Evolutionary conservation across 2,797 vertebrate genomes (phyloP).

Genomic region (Cossypha polioptera): DNA sequence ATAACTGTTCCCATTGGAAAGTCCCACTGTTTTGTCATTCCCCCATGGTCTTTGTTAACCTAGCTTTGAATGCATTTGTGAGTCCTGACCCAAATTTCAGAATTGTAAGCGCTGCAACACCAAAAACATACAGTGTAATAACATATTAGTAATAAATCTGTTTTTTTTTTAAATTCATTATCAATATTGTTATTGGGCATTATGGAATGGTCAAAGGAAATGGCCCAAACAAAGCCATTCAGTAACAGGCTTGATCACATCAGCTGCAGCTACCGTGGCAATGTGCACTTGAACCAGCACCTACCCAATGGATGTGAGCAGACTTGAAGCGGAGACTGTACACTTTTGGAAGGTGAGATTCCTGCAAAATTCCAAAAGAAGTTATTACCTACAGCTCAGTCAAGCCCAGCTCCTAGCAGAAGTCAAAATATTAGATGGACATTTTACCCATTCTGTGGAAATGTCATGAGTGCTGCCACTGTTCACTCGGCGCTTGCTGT

Average conservation of each 20-base stretch:
- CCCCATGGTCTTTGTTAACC: neutral
- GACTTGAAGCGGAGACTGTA: conserved; percentile 34
- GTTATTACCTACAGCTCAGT: neutral
- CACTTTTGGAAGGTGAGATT: conserved; percentile 15
- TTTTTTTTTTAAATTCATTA: neutral
- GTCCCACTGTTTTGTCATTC: neutral
- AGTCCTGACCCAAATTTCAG: neutral
- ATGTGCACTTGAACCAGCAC: neutral
- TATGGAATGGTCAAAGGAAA: neutral
- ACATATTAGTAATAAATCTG: neutral
- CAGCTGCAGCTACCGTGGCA: neutral
- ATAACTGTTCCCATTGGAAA: neutral
- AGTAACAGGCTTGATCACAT: neutral
- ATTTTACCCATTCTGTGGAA: conserved; percentile 38
- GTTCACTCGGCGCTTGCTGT: neutral
- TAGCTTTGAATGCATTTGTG: neutral
- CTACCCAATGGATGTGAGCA: conserved; percentile 14
- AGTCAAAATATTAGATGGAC: neutral
- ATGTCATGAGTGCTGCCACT: neutral
- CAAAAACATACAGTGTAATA: neutral
- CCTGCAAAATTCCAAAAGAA: conserved; percentile 42
- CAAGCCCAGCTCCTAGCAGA: neutral
- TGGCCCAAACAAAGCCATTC: neutral
- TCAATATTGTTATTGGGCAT: neutral
- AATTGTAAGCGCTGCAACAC: neutral